Conservation (phyloP, 2,888 invertebrate genomes). For the Synergus laeviventris region DNA sequence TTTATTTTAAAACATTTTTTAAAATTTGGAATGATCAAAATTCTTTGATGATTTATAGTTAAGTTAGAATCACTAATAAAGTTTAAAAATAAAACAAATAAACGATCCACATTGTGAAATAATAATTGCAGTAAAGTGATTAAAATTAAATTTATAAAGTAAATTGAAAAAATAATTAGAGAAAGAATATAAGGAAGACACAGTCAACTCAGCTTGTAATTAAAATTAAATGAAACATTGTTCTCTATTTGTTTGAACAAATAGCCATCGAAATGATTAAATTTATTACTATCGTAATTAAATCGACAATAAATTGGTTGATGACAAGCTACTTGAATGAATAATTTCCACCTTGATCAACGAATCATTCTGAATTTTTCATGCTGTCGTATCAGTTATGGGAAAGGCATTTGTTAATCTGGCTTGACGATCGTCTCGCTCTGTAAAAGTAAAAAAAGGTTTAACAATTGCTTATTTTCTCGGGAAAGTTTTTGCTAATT, state of each 20-base stretch:
- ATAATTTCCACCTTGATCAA: not conserved
- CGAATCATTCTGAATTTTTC: not conserved
- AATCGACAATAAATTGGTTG: not conserved
- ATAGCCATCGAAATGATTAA: not conserved
- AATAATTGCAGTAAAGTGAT: too few species aligned
- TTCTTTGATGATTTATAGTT: too few species aligned
- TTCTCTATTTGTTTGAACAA: not conserved
- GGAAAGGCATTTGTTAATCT: not conserved
- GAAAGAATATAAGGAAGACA: not conserved
- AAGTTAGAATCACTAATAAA: too few species aligned
- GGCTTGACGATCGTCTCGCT: conserved; percentile 17
- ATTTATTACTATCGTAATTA: not conserved
- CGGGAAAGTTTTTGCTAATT: not conserved
- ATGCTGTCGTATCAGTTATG: not conserved
- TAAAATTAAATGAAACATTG: not conserved
- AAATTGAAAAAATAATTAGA: too few species aligned
- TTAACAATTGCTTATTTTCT: conserved; percentile 32
- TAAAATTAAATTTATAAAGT: too few species aligned
- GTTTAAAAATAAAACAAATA: too few species aligned
- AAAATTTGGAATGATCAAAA: too few species aligned
- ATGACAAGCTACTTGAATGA: not conserved
- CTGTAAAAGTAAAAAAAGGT: conserved; percentile 25
- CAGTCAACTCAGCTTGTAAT: not conserved
- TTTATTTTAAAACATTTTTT: too few species aligned
- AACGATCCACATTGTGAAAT: too few species aligned